These are phyloP conservation scores for Urocolius indicus DNA, from an alignment of 2,113 vertebrate genomes.

Conservation along the genomic window DNA sequence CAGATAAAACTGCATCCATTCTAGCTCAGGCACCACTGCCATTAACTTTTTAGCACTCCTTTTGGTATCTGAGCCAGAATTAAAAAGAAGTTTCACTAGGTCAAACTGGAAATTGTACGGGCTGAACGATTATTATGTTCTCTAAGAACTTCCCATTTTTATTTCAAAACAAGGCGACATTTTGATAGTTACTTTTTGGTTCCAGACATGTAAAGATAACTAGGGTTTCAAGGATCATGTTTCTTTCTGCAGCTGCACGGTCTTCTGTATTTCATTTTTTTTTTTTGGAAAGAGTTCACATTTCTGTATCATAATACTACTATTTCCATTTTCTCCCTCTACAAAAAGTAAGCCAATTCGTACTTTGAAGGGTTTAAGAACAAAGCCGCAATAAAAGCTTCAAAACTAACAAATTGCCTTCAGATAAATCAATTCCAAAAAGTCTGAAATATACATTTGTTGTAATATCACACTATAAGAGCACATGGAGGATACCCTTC, in stretches of 20 bases:
- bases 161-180: neutral
- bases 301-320: neutral
- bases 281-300: neutral
- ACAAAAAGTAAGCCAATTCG: neutral
- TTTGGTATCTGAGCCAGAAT: neutral
- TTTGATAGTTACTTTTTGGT: neutral
- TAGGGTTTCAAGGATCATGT: neutral
- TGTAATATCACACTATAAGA: fast-evolving
- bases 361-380: neutral
- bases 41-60: neutral
- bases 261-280: neutral
- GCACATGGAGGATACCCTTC: fast-evolving
- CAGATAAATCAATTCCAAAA: neutral
- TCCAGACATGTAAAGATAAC: neutral
- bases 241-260: neutral
- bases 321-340: neutral
- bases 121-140: neutral
- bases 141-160: neutral
- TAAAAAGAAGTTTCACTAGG: neutral
- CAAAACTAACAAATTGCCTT: neutral
- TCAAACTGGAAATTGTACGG: neutral
- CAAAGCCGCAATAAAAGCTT: neutral
- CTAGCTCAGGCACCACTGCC: neutral
- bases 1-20: neutral
- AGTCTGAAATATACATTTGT: neutral